phyloP scores from a whole-genome alignment of 2,113 vertebrate genomes.

The Proteles cristata region DNA sequence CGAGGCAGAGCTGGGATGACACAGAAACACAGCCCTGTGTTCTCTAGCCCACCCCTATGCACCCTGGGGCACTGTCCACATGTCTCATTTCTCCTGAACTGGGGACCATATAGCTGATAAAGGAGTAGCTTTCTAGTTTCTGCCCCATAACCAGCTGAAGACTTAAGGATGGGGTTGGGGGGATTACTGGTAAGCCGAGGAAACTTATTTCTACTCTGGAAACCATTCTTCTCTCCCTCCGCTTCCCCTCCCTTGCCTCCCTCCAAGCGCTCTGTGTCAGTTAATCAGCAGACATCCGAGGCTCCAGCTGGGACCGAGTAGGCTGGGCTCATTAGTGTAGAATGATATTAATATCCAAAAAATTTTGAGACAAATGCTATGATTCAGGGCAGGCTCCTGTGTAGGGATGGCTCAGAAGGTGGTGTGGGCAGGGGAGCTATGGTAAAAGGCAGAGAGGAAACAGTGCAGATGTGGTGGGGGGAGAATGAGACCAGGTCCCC shows the following conservation, averaged over 20 bases:
- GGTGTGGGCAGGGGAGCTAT: neutral
- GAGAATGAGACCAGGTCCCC: neutral
- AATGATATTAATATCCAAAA: slow-evolving; percentile 71
- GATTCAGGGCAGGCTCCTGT: neutral
- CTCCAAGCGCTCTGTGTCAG: slow-evolving; percentile 46
- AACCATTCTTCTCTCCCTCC: neutral
- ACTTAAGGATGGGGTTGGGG: neutral
- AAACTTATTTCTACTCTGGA: neutral
- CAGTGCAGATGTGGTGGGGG: rapidly evolving
- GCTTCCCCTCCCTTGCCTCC: neutral
- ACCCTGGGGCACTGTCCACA: neutral
- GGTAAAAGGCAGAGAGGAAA: neutral
- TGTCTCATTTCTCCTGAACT: neutral
- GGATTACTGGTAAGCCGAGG: neutral
- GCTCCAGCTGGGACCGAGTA: slow-evolving; percentile 76
- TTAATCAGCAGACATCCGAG: slow-evolving; percentile 74
- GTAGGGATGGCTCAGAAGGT: neutral
- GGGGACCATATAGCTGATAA: neutral
- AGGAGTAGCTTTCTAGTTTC: neutral
- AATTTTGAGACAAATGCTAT: neutral
- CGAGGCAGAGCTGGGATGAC: neutral
- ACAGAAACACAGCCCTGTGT: neutral
- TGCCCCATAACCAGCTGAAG: neutral
- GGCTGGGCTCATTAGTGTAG: slow-evolving; percentile 73
- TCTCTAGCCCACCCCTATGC: neutral